Percentiles rank a stretch among this genome's conserved stretches.
Evolutionary conservation across 1,140 invertebrate genomes (phyloP).

Genomic region (Bombus waltoni): DNA sequence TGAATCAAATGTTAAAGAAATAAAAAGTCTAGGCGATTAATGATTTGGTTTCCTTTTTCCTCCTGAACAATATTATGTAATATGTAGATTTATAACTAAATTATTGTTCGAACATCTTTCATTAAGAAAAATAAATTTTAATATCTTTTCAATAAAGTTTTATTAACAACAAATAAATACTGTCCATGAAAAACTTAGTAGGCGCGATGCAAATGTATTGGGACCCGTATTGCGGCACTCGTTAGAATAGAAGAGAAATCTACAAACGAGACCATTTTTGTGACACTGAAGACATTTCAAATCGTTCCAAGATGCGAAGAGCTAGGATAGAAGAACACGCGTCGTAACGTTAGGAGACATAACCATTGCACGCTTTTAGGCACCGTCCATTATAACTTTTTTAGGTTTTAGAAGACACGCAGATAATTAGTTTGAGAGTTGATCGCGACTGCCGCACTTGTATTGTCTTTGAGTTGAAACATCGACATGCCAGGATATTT

Average conservation of each 20-base stretch:
- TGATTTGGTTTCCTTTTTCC: neutral
- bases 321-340: constrained; percentile 37
- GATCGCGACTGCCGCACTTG: constrained; percentile 41
- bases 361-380: constrained; percentile 31
- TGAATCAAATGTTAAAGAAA: constrained; percentile 70
- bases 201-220: constrained; percentile 61
- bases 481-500: constrained; percentile 76
- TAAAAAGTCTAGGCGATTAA: constrained; percentile 63
- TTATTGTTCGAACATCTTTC: neutral
- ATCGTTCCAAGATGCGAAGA: constrained; percentile 1
- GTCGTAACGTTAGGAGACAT: constrained; percentile 52
- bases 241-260: constrained; percentile 25
- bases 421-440: constrained; percentile 55
- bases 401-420: constrained; percentile 37
- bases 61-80: neutral
- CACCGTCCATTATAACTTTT: constrained; percentile 49
- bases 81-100: neutral
- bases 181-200: constrained; percentile 75
- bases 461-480: constrained; percentile 47
- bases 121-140: constrained; percentile 5
- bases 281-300: neutral
- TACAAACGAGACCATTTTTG: neutral
- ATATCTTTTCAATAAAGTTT: constrained; percentile 68
- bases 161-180: constrained; percentile 81
- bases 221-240: constrained; percentile 16